Evolutionary conservation across 2,113 vertebrate genomes (phyloP), one percentile per base, ranked within the genome.

Genomic region (Centrocercus urophasianus): DNA sequence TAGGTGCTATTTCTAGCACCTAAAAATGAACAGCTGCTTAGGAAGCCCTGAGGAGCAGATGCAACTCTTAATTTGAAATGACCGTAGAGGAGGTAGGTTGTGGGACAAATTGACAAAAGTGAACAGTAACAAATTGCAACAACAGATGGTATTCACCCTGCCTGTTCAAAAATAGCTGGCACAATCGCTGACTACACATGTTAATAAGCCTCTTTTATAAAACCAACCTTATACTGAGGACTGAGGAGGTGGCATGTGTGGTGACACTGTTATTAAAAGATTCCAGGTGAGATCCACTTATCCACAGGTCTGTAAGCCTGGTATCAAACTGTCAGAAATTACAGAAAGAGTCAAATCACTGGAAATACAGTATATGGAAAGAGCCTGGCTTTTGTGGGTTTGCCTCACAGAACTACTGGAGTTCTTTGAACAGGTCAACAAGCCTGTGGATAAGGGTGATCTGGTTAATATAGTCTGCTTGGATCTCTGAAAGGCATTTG

Each of bases 21-120:
- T 38, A 38, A 38, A 38, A 38, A 38, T 38, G 48, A 93, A 54
- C 80, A 92, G 85, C 57, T 92, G 78, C 71, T 82, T 57, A 85
- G 67, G 64, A 95, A 91, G 72, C 43, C 36, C 59, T 61, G 59
- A 84, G 85, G 63, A 94, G 79, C 87, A 96, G 93, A 85, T 76
- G 75, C 40, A 93, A 61, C 84, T 89, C 91, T 94, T 95, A 87
- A 93, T 85, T 85, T 95, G 77, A 91, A 95, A 91, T 89, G 71
- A 85, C 74, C 84, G 91, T 59, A 69, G 67, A 87, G 75, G 74
- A 93, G 66, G 63, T 89, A 93, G 63, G 74, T 91, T 93, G 69
- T 59, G 59, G 82, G 87, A 95, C 78, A 79, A 95, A 91, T 2
- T 83, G 71, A 94, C 70, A 82, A 91, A 89, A 95, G 85, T 45